Conservation (phyloP, 2,888 invertebrate genomes). For the Drosophila meridiana region DNA sequence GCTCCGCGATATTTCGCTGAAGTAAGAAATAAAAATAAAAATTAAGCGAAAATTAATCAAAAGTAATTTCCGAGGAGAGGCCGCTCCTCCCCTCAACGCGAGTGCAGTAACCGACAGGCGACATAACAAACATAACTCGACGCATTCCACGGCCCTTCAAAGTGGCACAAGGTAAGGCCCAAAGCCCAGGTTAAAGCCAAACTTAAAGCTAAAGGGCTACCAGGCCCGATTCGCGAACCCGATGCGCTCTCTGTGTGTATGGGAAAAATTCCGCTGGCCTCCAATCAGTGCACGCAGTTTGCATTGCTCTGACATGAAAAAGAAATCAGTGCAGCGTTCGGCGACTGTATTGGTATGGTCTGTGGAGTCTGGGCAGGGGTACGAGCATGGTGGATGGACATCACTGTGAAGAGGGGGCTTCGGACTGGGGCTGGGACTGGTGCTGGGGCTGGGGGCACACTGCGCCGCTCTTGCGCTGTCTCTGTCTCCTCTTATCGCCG, state of each 20-base stretch:
- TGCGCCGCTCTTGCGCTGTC: conserved; percentile 17
- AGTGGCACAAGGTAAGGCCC: conserved; percentile 74
- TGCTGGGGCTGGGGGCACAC: neutral
- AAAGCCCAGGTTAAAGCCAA: conserved; percentile 22
- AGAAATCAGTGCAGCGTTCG: conserved; percentile 80
- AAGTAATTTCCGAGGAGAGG: conserved; percentile 61
- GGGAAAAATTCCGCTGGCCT: conserved; percentile 80
- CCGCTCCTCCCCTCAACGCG: conserved; percentile 4
- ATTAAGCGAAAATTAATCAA: conserved; percentile 81
- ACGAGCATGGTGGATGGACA: conserved; percentile 5
- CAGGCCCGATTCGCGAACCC: conserved; percentile 35
- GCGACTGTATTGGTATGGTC: conserved; percentile 26
- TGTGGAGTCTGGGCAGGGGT: conserved; percentile 5
- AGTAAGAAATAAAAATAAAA: conserved; percentile 81
- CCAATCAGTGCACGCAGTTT: conserved; percentile 77
- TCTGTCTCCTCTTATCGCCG: conserved; percentile 59
- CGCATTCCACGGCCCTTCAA: conserved; percentile 70
- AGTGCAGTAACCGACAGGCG: conserved; percentile 44
- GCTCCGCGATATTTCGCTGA: conserved; percentile 58
- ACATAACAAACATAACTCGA: conserved; percentile 73
- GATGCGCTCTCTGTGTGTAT: conserved; percentile 51
- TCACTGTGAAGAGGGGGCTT: conserved; percentile 9
- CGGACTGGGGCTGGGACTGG: conserved; percentile 8
- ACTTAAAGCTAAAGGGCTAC: conserved; percentile 27
- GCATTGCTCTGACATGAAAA: conserved; percentile 80